A percentile compares a stretch with the other conserved stretches of the same genome.
These are phyloP conservation scores for Selenia dentaria DNA, from an alignment of 2,888 invertebrate species.

Conservation along the genomic window DNA sequence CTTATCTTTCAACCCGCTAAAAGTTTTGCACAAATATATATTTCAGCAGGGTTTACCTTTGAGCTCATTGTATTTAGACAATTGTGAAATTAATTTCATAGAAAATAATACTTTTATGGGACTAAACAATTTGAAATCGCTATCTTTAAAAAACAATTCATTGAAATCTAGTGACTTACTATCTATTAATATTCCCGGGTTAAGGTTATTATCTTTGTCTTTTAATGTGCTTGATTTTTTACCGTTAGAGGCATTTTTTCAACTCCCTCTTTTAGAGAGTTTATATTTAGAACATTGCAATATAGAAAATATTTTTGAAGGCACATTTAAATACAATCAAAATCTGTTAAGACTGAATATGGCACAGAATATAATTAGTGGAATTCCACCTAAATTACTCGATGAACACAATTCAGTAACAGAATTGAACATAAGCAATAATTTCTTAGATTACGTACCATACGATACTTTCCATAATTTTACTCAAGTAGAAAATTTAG, in stretches of 20 bases:
- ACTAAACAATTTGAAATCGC: slow-evolving; percentile 89
- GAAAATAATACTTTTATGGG: slow-evolving; percentile 91
- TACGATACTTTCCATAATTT: slow-evolving; percentile 91
- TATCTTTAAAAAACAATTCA: slow-evolving; percentile 90
- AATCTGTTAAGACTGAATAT: slow-evolving; percentile 90
- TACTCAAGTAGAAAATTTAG: slow-evolving; percentile 88
- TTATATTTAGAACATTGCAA: slow-evolving; percentile 89
- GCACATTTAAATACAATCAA: slow-evolving; percentile 90
- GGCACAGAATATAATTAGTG: slow-evolving; percentile 88
- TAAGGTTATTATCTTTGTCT: slow-evolving; percentile 89
- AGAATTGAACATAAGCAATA: slow-evolving; percentile 90
- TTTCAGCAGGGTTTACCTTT: slow-evolving; percentile 92
- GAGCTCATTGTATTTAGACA: slow-evolving; percentile 89
- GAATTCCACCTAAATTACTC: slow-evolving; percentile 88
- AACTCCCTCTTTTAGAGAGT: slow-evolving; percentile 90
- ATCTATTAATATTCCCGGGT: slow-evolving; percentile 89
- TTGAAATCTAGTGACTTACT: slow-evolving; percentile 88
- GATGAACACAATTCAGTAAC: slow-evolving; percentile 88
- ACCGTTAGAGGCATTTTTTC: slow-evolving; percentile 88
- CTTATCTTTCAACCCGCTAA: slow-evolving; percentile 91
- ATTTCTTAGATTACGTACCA: slow-evolving; percentile 90
- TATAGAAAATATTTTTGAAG: slow-evolving; percentile 87
- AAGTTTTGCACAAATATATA: slow-evolving; percentile 88
- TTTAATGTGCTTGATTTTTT: slow-evolving; percentile 92
- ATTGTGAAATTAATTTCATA: slow-evolving; percentile 90